Evolutionary conservation across 2,113 vertebrate species (phyloP).

Genomic region (Stigmatopora argus): DNA sequence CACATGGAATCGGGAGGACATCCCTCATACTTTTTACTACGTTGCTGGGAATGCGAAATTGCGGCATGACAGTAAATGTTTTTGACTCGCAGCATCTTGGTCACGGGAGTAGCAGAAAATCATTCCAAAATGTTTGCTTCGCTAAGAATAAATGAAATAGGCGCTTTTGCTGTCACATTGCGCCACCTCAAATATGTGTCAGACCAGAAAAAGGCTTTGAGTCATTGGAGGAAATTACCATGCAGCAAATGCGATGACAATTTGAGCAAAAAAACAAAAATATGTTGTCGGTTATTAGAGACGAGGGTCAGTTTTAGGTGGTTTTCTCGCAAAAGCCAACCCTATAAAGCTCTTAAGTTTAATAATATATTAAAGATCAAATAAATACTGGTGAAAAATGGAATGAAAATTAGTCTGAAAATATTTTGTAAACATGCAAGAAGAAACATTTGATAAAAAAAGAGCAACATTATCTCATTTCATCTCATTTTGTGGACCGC

Average conservation of each 20-base stretch:
- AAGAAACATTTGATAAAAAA: too few relatives aligned
- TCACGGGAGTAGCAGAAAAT: background rate
- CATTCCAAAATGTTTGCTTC: background rate
- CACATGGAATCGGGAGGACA: background rate
- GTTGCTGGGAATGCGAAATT: background rate
- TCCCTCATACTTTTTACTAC: background rate
- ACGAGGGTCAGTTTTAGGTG: too few relatives aligned
- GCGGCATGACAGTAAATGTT: background rate
- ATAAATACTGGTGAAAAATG: too few relatives aligned
- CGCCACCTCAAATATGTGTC: background rate
- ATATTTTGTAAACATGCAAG: too few relatives aligned
- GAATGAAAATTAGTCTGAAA: too few relatives aligned
- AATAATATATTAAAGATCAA: too few relatives aligned
- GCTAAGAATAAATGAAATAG: background rate
- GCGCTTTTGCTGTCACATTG: background rate
- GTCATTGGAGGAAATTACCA: background rate
- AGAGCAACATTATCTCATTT: too few relatives aligned
- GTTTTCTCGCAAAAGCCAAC: too few relatives aligned
- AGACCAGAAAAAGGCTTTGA: background rate
- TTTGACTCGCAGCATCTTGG: background rate
- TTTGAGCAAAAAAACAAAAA: background rate
- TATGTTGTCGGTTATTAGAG: too few relatives aligned
- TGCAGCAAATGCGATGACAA: background rate
- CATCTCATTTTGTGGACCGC: too few relatives aligned
- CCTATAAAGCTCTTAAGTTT: too few relatives aligned